Conservation (phyloP, 2,888 invertebrate species). For the Osmoderma eremita region DNA sequence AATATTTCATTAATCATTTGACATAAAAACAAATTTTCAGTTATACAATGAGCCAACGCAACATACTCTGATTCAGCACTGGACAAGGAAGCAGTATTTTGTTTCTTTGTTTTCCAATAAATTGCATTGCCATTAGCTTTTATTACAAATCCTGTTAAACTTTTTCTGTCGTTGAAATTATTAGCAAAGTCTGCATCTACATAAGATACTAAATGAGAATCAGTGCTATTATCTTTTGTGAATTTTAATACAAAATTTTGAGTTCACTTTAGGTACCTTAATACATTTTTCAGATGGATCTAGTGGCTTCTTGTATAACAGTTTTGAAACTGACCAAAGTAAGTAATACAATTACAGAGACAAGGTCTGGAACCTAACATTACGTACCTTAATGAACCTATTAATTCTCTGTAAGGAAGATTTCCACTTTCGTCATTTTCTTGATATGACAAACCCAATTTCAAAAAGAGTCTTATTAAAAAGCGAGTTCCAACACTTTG, state of each 20-base stretch:
- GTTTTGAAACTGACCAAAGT: slow-evolving; percentile 44
- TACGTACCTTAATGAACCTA: slow-evolving; percentile 45
- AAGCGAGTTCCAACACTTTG: no score
- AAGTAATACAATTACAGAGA: slow-evolving; percentile 36
- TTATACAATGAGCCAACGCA: slow-evolving; percentile 43
- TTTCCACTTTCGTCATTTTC: no score
- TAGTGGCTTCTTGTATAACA: slow-evolving; percentile 36
- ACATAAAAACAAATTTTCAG: slow-evolving; percentile 45
- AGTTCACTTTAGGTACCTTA: slow-evolving; percentile 37
- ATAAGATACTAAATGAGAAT: slow-evolving; percentile 41
- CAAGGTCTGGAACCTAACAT: slow-evolving; percentile 42
- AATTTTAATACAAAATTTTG: slow-evolving; percentile 44
- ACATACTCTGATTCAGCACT: slow-evolving; percentile 48
- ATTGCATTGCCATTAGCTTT: slow-evolving; percentile 46
- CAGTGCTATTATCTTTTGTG: slow-evolving; percentile 34
- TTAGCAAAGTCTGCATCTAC: slow-evolving; percentile 49
- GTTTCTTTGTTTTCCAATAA: slow-evolving; percentile 46
- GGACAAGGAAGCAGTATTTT: slow-evolving; percentile 42
- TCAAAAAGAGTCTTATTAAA: no score
- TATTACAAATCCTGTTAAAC: slow-evolving; percentile 46
- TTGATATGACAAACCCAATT: no score
- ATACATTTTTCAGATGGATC: slow-evolving; percentile 29
- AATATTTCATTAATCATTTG: slow-evolving; percentile 40
- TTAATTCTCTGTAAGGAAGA: slow-evolving; percentile 43
- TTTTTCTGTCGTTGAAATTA: slow-evolving; percentile 45